phyloP scores from a whole-genome alignment of 2,888 invertebrate genomes.

The Poecilobothrus nobilitatus region DNA sequence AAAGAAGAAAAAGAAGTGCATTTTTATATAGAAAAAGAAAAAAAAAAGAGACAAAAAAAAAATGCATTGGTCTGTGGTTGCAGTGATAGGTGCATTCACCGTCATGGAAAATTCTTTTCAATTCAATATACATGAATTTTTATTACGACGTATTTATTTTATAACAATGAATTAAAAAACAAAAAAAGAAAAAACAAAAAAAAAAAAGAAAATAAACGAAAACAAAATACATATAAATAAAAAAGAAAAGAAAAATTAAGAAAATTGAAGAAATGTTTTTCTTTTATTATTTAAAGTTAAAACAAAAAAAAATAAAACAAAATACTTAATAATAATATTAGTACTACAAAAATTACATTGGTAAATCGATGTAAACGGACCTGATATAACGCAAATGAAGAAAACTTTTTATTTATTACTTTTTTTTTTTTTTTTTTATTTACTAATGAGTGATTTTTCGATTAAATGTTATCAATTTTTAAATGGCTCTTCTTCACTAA shows the following conservation, averaged over 20 bases:
- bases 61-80: neutral
- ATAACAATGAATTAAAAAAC: conserved; percentile 1
- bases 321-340: neutral
- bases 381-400: neutral
- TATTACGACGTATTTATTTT: conserved; percentile 6
- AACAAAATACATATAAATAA: neutral
- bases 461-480: too few species aligned
- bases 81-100: neutral
- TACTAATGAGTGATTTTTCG: too few species aligned
- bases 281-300: too few species aligned
- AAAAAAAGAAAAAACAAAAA: neutral
- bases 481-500: neutral
- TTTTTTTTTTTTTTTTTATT: neutral
- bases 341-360: too few species aligned
- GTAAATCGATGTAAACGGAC: neutral
- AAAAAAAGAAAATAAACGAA: neutral
- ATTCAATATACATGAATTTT: neutral
- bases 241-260: neutral
- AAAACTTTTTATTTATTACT: too few species aligned
- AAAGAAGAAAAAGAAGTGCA: too few species aligned
- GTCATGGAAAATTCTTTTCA: conserved; percentile 5
- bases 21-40: neutral
- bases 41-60: neutral
- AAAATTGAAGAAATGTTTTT: too few species aligned
- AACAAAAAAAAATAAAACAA: too few species aligned